Percentiles rank a stretch among this genome's conserved stretches.
Conservation (phyloP, 2,113 vertebrate species). For the Nicator chloris region DNA sequence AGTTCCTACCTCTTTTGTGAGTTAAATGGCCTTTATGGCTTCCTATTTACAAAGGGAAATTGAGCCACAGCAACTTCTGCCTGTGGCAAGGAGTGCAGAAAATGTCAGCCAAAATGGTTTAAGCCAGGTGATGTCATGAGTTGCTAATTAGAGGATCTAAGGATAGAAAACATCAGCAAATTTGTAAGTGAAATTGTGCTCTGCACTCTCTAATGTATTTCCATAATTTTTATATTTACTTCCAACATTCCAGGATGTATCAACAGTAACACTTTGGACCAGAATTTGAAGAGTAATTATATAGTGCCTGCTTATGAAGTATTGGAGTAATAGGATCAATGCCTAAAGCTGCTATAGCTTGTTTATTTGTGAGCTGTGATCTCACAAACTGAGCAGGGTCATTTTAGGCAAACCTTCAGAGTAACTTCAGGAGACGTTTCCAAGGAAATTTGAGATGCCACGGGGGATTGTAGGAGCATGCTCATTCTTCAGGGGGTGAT, state of each 20-base stretch:
- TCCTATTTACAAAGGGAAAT: background rate
- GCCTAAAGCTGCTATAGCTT: background rate
- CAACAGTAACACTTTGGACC: background rate
- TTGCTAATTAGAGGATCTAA: background rate
- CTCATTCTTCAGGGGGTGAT: background rate
- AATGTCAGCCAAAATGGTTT: background rate
- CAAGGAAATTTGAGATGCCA: background rate
- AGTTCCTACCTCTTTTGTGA: background rate
- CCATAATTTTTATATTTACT: background rate
- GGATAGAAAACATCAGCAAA: background rate
- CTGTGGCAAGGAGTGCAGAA: background rate
- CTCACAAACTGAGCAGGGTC: background rate
- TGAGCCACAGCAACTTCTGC: background rate
- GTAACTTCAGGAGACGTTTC: constrained; percentile 3
- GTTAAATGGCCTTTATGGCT: background rate
- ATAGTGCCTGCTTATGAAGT: background rate
- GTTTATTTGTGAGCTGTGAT: constrained; percentile 28
- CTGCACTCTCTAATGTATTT: background rate
- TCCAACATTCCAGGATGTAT: background rate
- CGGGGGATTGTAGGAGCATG: background rate
- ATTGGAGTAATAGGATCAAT: constrained; percentile 9
- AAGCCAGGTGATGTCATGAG: background rate
- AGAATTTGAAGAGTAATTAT: background rate
- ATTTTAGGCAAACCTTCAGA: constrained; percentile 3
- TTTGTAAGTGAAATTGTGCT: background rate